Conservation (phyloP, 2,797 vertebrate genomes). For the Smutsia gigantea region DNA sequence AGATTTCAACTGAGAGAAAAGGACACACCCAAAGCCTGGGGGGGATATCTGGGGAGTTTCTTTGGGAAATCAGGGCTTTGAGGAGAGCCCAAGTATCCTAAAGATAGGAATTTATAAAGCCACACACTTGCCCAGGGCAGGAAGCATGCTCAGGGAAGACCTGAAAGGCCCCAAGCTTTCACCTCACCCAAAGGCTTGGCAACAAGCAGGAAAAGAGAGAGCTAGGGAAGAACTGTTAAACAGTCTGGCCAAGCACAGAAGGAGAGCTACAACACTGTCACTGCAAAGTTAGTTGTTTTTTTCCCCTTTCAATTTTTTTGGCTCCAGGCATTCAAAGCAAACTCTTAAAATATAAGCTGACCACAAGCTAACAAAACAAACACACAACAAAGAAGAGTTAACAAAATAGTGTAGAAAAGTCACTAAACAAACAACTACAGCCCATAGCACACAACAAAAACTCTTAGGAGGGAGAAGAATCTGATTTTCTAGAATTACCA, state of each 20-base stretch:
- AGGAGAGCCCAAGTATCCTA: background rate
- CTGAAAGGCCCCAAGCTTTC: background rate
- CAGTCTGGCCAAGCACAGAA: background rate
- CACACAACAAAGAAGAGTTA: constrained; percentile 9
- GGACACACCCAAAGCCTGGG: background rate
- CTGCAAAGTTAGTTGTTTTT: background rate
- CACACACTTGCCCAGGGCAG: background rate
- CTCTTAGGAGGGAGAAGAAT: background rate
- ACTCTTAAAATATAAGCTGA: background rate
- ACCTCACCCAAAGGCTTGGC: background rate
- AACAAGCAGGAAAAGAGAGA: constrained; percentile 30
- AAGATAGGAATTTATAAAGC: constrained; percentile 9
- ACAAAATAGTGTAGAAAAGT: constrained; percentile 29
- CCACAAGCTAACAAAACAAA: constrained; percentile 21
- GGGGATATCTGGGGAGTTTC: background rate
- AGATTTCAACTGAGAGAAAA: background rate
- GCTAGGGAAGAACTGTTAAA: background rate
- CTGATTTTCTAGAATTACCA: background rate
- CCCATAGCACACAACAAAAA: background rate
- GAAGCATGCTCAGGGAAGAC: background rate
- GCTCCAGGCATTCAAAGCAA: background rate
- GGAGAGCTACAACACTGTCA: background rate
- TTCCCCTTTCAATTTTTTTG: background rate
- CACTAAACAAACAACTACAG: background rate
- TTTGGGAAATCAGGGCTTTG: background rate